Evolutionary conservation across 2,888 invertebrate species (phyloP).

Genomic region (Ischnus inquisitorius): DNA sequence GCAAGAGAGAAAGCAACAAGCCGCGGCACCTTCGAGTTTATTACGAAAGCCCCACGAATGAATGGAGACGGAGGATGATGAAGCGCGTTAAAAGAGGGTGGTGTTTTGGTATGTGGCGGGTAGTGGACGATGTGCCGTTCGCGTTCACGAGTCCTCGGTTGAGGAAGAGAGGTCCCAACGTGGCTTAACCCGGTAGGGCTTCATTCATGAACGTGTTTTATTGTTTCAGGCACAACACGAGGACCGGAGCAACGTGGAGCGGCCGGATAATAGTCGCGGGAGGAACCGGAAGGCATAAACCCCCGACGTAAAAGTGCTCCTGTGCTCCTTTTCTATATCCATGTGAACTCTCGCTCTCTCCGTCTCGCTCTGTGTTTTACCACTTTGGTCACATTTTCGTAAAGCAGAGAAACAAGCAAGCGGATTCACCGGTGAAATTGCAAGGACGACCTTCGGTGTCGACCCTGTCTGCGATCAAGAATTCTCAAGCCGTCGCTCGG

Average conservation of each 20-base stretch:
- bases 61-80: constrained; percentile 78
- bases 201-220: constrained; percentile 84
- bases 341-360: not conserved
- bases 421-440: constrained; percentile 55
- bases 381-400: constrained; percentile 55
- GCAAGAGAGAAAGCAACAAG: constrained; percentile 29
- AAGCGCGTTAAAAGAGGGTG: constrained; percentile 80
- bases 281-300: constrained; percentile 84
- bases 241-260: constrained; percentile 77
- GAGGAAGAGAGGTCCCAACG: constrained; percentile 49
- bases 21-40: constrained; percentile 72
- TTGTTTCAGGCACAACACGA: constrained; percentile 82
- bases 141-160: not conserved
- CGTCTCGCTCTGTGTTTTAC: not conserved
- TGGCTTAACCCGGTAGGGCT: constrained; percentile 74
- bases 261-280: constrained; percentile 79
- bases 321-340: constrained; percentile 42
- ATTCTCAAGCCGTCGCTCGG: constrained; percentile 2
- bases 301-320: constrained; percentile 76
- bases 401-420: constrained; percentile 45
- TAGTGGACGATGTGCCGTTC: constrained; percentile 39
- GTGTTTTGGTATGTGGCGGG: constrained; percentile 53
- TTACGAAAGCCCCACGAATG: constrained; percentile 77
- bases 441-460: constrained; percentile 68
- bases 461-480: constrained; percentile 48